Evolutionary conservation across 2,888 invertebrate species (phyloP).

Genomic region (Agrotis ipsilon): DNA sequence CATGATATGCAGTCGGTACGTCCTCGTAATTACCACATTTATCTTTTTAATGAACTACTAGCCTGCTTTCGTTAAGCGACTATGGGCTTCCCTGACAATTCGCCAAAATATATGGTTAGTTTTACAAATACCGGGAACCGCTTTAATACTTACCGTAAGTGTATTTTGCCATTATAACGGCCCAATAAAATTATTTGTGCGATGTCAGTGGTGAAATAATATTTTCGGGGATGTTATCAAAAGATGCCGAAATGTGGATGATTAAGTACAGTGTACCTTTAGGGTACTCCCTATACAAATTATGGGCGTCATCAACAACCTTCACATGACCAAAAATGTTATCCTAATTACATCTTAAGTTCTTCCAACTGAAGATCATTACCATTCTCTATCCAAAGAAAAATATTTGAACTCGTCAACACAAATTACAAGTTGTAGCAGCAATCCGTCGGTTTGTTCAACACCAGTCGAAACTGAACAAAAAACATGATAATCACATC

Average conservation of each 20-base stretch:
- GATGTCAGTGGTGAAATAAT: conserved; percentile 8
- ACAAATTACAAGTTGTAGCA: conserved; percentile 59
- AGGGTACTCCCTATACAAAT: not conserved
- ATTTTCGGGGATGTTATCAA: conserved; percentile 9
- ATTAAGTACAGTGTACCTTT: not conserved
- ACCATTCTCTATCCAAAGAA: conserved; percentile 40
- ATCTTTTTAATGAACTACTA: conserved; percentile 89
- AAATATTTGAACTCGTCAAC: conserved; percentile 61
- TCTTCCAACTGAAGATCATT: conserved; percentile 38
- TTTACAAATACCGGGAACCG: conserved; percentile 76
- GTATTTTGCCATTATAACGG: conserved; percentile 78
- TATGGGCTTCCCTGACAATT: conserved; percentile 77
- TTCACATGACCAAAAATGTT: conserved; percentile 21
- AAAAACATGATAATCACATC: conserved; percentile 83
- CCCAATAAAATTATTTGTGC: conserved; percentile 55
- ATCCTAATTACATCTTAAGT: conserved; percentile 41
- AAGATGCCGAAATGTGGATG: not conserved
- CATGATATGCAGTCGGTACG: conserved; percentile 79
- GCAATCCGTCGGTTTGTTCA: conserved; percentile 65
- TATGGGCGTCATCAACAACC: conserved; percentile 3
- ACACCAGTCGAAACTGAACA: conserved; percentile 76
- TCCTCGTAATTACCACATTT: conserved; percentile 86
- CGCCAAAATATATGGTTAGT: conserved; percentile 78
- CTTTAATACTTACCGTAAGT: conserved; percentile 76
- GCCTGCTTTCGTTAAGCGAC: conserved; percentile 80